Percentiles rank a stretch among this genome's conserved stretches.
phyloP scores from a whole-genome alignment of 2,113 vertebrate genomes.

The Clarias gariepinus region DNA sequence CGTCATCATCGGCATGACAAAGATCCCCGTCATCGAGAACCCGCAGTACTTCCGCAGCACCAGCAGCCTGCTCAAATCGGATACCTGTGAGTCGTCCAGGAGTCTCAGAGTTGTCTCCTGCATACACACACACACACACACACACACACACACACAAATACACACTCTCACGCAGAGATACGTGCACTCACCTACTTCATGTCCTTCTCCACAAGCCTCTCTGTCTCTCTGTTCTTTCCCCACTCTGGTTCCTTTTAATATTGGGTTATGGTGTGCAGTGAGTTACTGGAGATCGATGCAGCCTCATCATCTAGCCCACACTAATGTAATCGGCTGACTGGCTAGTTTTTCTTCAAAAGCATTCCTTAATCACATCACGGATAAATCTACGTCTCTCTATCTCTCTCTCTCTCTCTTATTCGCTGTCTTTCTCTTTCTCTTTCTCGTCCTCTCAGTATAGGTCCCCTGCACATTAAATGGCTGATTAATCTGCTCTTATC shows the following conservation, averaged over 20 bases:
- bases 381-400: slow-evolving; percentile 60
- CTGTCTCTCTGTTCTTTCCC: slow-evolving; percentile 27
- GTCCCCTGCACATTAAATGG: slow-evolving; percentile 39
- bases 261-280: slow-evolving; percentile 64
- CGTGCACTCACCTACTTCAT: background rate
- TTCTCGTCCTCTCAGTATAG: slow-evolving; percentile 16
- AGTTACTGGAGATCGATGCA: slow-evolving; percentile 70
- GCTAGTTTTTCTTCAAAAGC: slow-evolving; percentile 73
- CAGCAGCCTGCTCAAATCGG: slow-evolving; percentile 82
- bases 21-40: slow-evolving; percentile 89
- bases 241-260: slow-evolving; percentile 58
- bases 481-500: slow-evolving; percentile 47
- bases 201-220: slow-evolving; percentile 23
- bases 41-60: slow-evolving; percentile 89
- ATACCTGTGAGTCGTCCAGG: slow-evolving; percentile 81
- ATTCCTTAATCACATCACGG: slow-evolving; percentile 73
- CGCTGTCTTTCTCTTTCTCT: slow-evolving; percentile 5
- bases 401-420: slow-evolving; percentile 22
- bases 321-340: slow-evolving; percentile 75
- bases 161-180: slow-evolving; percentile 14
- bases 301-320: slow-evolving; percentile 63
- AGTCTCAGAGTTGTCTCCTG: background rate
- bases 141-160: background rate
- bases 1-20: slow-evolving; percentile 89
- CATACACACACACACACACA: background rate